phyloP scores from a whole-genome alignment of 2,113 vertebrate species.

The Zapus hudsonius region DNA sequence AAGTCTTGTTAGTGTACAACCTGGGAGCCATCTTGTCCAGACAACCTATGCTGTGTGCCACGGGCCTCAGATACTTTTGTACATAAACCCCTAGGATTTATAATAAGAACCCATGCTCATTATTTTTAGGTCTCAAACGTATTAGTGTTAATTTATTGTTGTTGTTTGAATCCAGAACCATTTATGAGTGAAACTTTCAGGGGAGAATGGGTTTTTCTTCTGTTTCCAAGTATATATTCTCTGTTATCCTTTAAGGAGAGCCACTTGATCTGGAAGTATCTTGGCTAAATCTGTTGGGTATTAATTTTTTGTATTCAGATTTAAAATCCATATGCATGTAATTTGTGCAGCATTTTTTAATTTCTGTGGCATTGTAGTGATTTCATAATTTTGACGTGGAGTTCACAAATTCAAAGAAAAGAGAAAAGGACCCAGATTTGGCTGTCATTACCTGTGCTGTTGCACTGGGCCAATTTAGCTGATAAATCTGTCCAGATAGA shows the following conservation, averaged over 20 bases:
- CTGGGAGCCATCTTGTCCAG: not conserved
- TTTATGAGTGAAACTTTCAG: constrained; percentile 50
- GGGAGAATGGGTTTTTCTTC: not conserved
- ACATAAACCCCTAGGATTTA: constrained; percentile 67
- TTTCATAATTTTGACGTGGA: not conserved
- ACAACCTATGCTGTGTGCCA: no score
- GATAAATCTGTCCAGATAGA: not conserved
- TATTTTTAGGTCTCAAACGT: constrained; percentile 67
- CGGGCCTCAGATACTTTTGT: not conserved
- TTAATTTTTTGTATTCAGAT: not conserved
- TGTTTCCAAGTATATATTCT: not conserved
- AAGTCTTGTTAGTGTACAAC: not conserved
- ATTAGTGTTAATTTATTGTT: not conserved
- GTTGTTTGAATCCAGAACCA: constrained; percentile 69
- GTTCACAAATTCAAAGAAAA: not conserved
- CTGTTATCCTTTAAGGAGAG: not conserved
- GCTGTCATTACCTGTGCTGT: not conserved
- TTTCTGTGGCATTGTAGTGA: not conserved
- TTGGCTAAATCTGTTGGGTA: not conserved
- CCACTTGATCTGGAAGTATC: not conserved
- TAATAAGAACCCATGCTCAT: constrained; percentile 47
- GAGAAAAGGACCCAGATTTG: not conserved
- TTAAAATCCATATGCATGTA: not conserved
- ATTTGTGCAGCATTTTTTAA: not conserved
- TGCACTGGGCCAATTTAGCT: not conserved